phyloP scores from a whole-genome alignment of 35 echinoderm and acorn worm species.

The Acanthaster planci region DNA sequence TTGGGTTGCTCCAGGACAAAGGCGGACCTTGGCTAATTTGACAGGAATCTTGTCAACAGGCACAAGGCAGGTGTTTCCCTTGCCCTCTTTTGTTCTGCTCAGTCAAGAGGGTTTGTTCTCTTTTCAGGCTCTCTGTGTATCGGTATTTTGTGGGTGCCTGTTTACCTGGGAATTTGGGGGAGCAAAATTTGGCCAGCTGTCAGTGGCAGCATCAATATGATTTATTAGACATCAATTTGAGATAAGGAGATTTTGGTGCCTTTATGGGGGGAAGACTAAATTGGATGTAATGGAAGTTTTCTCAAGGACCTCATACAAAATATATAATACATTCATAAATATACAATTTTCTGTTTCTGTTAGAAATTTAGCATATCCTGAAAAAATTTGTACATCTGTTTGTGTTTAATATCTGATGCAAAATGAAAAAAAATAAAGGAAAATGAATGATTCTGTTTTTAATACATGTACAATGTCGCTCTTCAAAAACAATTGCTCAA shows the following conservation, averaged over 20 bases:
- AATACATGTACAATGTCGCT: no score
- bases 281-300: no score
- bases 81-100: not conserved
- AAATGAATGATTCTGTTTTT: no score
- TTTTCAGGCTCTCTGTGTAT: not conserved
- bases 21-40: not conserved
- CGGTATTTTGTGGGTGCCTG: constrained; percentile 14
- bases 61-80: not conserved
- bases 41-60: constrained; percentile 13
- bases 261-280: no score
- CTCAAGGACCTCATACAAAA: no score
- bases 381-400: no score
- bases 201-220: not conserved
- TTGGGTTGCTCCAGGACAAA: not conserved
- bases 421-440: no score
- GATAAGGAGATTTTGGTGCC: not conserved
- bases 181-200: constrained; percentile 14
- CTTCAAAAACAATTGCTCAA: no score
- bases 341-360: no score
- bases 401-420: no score
- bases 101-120: not conserved
- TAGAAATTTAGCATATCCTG: no score
- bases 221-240: not conserved
- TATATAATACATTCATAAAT: no score
- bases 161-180: not conserved